Conservation (phyloP, 1,140 invertebrate species). For the Drosophila biarmipes region DNA sequence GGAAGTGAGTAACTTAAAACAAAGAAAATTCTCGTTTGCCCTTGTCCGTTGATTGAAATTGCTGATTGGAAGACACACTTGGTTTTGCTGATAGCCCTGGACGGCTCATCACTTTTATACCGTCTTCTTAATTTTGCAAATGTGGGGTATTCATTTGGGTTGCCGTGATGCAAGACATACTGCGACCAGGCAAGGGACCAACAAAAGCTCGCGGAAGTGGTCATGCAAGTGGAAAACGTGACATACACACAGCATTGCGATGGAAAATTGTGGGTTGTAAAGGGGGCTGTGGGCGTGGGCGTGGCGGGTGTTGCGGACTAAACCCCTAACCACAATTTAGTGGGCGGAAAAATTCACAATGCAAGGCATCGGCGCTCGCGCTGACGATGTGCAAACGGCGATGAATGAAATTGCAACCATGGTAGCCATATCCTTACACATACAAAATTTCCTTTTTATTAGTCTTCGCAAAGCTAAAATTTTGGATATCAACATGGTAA, state of each 20-base stretch:
- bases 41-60: no score
- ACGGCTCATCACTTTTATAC: not conserved
- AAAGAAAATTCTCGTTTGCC: no score
- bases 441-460: not conserved
- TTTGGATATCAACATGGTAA: no score
- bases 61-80: no score
- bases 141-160: not conserved
- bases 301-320: not conserved
- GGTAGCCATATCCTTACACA: constrained; percentile 11
- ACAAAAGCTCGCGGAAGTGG: constrained; percentile 58
- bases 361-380: constrained; percentile 35
- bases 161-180: constrained; percentile 30
- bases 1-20: no score
- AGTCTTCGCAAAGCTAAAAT: no score
- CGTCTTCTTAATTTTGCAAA: constrained; percentile 8
- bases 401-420: constrained; percentile 40
- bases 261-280: constrained; percentile 6
- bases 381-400: constrained; percentile 63
- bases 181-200: constrained; percentile 38
- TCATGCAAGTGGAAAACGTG: constrained; percentile 51
- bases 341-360: constrained; percentile 46
- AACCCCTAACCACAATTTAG: constrained; percentile 64
- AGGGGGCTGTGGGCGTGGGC: not conserved
- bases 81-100: not conserved
- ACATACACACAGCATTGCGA: constrained; percentile 12